These are phyloP conservation scores for Coracias cyanogaster DNA, from an alignment of 2,797 vertebrate species.

Conservation along the genomic window DNA sequence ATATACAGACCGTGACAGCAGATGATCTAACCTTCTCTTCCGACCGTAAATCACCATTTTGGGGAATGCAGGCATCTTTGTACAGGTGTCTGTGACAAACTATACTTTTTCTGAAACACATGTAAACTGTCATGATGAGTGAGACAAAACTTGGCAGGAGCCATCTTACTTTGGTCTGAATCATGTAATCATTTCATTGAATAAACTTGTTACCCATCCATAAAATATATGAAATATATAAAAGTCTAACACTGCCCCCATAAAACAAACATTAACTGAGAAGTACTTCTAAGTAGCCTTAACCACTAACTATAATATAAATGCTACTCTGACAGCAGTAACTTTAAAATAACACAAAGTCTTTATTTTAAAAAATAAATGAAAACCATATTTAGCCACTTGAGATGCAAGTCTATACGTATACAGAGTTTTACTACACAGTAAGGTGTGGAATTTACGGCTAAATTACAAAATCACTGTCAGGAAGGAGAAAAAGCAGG, in stretches of 20 bases:
- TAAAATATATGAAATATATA: background rate
- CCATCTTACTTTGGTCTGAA: background rate
- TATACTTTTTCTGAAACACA: background rate
- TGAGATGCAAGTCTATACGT: background rate
- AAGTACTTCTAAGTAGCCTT: background rate
- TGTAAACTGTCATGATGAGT: background rate
- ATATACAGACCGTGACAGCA: background rate
- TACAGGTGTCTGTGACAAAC: background rate
- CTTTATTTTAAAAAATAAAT: background rate
- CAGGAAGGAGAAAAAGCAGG: background rate
- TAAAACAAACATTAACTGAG: background rate
- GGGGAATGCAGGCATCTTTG: background rate
- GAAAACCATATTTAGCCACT: background rate
- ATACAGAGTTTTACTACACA: background rate
- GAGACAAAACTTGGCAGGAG: background rate
- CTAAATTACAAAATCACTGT: background rate
- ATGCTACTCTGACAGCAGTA: background rate
- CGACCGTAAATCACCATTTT: background rate
- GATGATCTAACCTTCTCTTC: background rate
- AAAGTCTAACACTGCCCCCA: background rate
- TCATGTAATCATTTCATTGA: background rate
- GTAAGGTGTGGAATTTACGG: background rate
- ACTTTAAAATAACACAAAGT: background rate
- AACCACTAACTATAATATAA: background rate
- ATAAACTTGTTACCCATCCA: background rate